Base-by-base conservation (phyloP, 2,797 vertebrate genomes). In the Mallotus villosus region DNA sequence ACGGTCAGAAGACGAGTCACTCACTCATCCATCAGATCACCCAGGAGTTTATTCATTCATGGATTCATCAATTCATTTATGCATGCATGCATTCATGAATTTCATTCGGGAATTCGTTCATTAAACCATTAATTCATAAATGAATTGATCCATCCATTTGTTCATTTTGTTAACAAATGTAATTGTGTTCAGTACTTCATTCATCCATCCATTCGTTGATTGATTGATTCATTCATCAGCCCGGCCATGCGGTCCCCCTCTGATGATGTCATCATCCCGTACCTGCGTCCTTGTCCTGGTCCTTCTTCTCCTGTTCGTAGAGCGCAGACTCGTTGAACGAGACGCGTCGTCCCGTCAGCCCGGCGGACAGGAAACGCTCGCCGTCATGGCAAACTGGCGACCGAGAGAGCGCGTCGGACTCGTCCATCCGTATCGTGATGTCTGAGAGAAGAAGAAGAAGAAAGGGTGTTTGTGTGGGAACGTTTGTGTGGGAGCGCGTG, bases 241-340 rank as follows among this genome's bases (percentile, higher is more conserved):
- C 37, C 37, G 8, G 34, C 41, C 37, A 41, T 41, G 11, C 37
- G 8, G 21, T 34, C n/a, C 60, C 63, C 57, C 59, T 25, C 34
- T n/a, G 37, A 59, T 55, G 51, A 61, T 4, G 14, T 22, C 21
- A 24, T 37, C 58, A n/a, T 17, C 32, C 17, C 70, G 77, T 84
- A 98, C 97, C 97, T 94, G 85, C 97, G 93, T 32, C 95, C 88
- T 95, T 97, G 84, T 97, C 97, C 81, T 96, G 95, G 5, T 91
- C 90, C 78, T 92, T 95, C 84, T 89, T 94, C 89, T 96, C 87
- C 85, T 97, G 95, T 66, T 97, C 95, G 0, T 95, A 97, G 75
- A 98, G 95, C 1, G 97, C 94, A 0, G 94, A 95, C 89, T 99
- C 97, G 0, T 98, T 99, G 89, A 99, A 99, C 82, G 97, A 99